Evolutionary conservation across 2,113 vertebrate species (phyloP).

Genomic region (Oxyura jamaicensis): DNA sequence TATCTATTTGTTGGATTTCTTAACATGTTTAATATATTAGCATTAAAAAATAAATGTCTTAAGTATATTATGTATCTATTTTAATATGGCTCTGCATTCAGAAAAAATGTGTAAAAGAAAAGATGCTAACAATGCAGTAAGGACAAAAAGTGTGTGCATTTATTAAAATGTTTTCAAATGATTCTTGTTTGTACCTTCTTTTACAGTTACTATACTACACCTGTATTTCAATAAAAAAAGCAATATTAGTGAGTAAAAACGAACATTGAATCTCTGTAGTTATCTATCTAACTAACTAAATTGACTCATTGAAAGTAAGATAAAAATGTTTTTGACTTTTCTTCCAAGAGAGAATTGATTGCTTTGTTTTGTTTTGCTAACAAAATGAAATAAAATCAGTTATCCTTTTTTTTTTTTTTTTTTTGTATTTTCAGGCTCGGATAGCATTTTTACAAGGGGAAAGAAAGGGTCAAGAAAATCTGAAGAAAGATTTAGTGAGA

Average conservation of each 20-base stretch:
- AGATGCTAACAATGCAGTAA: neutral
- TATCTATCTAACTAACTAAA: neutral
- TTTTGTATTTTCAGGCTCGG: constrained; percentile 87
- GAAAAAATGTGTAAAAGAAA: neutral
- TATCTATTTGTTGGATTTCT: neutral
- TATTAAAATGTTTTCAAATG: neutral
- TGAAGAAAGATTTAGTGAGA: constrained; percentile 99
- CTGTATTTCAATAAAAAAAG: neutral
- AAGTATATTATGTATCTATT: neutral
- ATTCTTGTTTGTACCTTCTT: neutral
- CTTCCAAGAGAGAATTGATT: neutral
- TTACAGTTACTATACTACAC: neutral
- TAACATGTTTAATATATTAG: neutral
- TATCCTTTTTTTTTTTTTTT: neutral
- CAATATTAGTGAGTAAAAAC: neutral
- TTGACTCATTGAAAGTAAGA: neutral
- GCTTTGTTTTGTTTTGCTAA: neutral
- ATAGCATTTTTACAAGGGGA: constrained; percentile 99
- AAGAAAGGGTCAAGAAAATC: constrained; percentile 98
- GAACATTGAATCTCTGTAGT: neutral
- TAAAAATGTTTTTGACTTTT: neutral
- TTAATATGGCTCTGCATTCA: neutral
- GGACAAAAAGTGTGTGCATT: neutral
- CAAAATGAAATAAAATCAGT: neutral
- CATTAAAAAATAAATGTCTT: neutral